phyloP scores from a whole-genome alignment of 2,113 vertebrate genomes.

The Apistogramma diplotaenia region DNA sequence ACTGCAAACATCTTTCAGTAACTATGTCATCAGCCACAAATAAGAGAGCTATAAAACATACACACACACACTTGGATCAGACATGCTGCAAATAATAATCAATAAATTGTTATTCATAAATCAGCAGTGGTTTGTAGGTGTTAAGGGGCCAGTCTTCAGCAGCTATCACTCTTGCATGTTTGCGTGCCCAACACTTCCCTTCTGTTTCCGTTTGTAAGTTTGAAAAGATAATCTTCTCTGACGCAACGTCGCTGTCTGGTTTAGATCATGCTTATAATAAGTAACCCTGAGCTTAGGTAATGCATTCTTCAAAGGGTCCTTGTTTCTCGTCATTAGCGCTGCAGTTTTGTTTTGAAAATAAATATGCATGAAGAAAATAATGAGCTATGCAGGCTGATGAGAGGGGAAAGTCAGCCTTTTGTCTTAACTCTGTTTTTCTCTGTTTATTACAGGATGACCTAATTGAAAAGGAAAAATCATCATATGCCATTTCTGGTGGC shows the following conservation, averaged over 20 bases:
- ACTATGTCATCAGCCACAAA: neutral
- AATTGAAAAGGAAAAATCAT: conserved; percentile 84
- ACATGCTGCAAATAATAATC: neutral
- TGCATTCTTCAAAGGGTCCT: conserved; percentile 4
- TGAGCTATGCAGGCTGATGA: neutral
- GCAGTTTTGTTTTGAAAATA: conserved; percentile 15
- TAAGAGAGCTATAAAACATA: neutral
- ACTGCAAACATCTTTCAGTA: neutral
- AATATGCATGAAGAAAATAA: conserved; percentile 24
- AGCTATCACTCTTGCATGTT: neutral
- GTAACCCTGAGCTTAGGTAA: neutral
- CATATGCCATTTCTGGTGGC: conserved; percentile 85
- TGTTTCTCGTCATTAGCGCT: neutral
- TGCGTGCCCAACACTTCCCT: neutral
- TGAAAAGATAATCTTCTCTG: neutral
- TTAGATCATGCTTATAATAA: neutral
- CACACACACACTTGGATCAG: neutral
- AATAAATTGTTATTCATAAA: neutral
- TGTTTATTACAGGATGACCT: conserved; percentile 83
- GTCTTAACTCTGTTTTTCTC: neutral
- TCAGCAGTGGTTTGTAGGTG: neutral
- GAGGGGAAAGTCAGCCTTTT: neutral
- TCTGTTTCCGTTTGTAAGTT: neutral
- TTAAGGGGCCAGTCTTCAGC: neutral
- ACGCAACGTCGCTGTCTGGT: neutral